Evolutionary conservation across 2,113 vertebrate genomes (phyloP).

Genomic region (Actinemys pallida): DNA sequence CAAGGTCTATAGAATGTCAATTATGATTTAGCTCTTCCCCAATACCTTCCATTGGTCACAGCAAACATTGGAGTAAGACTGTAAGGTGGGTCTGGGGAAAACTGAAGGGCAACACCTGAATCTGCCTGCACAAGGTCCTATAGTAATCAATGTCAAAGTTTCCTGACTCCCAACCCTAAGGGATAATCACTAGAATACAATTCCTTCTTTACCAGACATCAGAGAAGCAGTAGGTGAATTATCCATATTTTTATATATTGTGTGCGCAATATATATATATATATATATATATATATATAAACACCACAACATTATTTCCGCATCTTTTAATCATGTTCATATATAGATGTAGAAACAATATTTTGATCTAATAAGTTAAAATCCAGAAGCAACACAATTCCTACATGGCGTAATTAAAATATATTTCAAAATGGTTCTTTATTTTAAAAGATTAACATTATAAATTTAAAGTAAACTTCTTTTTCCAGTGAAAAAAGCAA

Average conservation of each 20-base stretch:
- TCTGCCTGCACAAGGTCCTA: not conserved
- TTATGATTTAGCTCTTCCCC: not conserved
- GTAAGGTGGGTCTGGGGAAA: not conserved
- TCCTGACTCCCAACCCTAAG: not conserved
- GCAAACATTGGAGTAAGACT: not conserved
- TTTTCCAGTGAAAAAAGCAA: not conserved
- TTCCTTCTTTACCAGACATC: not conserved
- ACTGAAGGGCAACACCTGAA: not conserved
- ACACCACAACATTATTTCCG: not conserved
- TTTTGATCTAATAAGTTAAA: conserved; percentile 29
- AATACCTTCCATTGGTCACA: not conserved
- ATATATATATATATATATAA: not conserved
- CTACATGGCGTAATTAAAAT: conserved; percentile 40
- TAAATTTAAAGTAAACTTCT: not conserved
- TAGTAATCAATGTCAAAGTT: not conserved
- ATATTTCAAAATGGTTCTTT: conserved; percentile 41
- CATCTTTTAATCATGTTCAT: not conserved
- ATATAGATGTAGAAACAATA: not conserved
- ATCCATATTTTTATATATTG: not conserved
- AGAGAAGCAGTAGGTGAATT: not conserved
- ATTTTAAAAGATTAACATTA: not conserved
- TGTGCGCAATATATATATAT: not conserved
- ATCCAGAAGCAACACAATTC: not conserved
- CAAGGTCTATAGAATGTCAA: not conserved
- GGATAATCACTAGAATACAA: not conserved